Evolutionary conservation across 1,140 invertebrate genomes (phyloP).

Genomic region (Sinonovacula constricta): DNA sequence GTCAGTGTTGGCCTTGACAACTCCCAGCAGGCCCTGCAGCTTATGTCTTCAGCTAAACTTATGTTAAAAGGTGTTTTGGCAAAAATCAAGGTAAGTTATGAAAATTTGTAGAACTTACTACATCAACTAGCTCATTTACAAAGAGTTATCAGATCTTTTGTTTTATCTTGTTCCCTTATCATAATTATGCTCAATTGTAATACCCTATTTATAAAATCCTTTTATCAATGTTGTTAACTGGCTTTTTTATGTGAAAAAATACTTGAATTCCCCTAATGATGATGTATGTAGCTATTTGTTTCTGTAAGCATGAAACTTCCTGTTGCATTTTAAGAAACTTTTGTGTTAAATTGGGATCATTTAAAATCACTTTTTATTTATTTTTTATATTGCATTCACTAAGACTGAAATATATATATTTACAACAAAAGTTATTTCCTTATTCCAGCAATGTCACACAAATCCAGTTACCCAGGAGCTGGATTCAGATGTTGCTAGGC

Average conservation of each 20-base stretch:
- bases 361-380: too few species aligned
- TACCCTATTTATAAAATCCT: too few species aligned
- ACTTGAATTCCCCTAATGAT: neutral
- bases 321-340: neutral
- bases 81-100: constrained; percentile 65
- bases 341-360: too few species aligned
- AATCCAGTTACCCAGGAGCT: constrained; percentile 56
- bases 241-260: neutral
- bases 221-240: too few species aligned
- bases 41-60: constrained; percentile 70
- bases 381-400: too few species aligned
- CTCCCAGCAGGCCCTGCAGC: constrained; percentile 47
- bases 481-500: neutral
- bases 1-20: constrained; percentile 10
- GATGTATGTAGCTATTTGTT: neutral
- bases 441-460: constrained; percentile 66
- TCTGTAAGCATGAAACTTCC: neutral
- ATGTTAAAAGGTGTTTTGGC: constrained; percentile 68
- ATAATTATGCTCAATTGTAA: too few species aligned
- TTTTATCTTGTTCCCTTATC: too few species aligned
- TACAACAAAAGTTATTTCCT: constrained; percentile 10
- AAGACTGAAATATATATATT: neutral
- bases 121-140: too few species aligned
- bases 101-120: too few species aligned
- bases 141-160: too few species aligned